Evolutionary conservation across 2,113 vertebrate genomes (phyloP).

Genomic region (human (Homo sapiens)): GRCh38 chr9:124764001-124764500

Average conservation of each 20-base stretch:
- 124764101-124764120: too few species aligned
- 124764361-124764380: slow-evolving; percentile 21
- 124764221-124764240: background rate
- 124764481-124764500: slow-evolving; percentile 15
- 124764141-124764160: too few species aligned
- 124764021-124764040: too few species aligned
- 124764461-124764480: slow-evolving; percentile 17
- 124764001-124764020: too few species aligned
- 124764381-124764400: slow-evolving; percentile 39
- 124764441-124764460: background rate
- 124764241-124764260: background rate
- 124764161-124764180: too few species aligned
- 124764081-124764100: too few species aligned
- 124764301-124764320: background rate
- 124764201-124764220: too few species aligned
- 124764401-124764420: background rate
- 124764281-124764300: slow-evolving; percentile 4
- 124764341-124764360: slow-evolving; percentile 20
- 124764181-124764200: too few species aligned
- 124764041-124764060: too few species aligned
- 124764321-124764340: background rate
- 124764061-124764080: too few species aligned
- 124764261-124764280: slow-evolving; percentile 12
- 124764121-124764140: too few species aligned
- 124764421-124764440: background rate